Evolutionary conservation across 2,113 vertebrate genomes (phyloP).

Genomic region (Phaetusa simplex): DNA sequence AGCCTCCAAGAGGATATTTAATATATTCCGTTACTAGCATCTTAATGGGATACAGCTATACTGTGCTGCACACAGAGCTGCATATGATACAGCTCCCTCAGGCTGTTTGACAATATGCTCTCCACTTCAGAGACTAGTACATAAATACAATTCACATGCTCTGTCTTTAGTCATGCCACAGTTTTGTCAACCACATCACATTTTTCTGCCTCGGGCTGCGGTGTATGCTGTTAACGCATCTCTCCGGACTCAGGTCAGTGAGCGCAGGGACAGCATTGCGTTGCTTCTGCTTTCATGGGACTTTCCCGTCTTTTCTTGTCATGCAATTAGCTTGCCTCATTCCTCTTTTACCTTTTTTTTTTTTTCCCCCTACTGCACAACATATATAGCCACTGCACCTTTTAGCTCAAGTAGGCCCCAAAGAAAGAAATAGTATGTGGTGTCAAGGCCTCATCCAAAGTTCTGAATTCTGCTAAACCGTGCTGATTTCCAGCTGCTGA

Average conservation of each 20-base stretch:
- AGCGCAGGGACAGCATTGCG: not conserved
- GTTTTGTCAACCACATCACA: constrained; percentile 62
- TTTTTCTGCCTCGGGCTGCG: constrained; percentile 13
- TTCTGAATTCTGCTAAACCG: not conserved
- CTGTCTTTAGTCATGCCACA: constrained; percentile 62
- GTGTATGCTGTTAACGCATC: constrained; percentile 18
- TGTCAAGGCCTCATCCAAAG: not conserved
- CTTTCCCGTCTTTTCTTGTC: not conserved
- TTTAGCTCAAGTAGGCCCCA: not conserved
- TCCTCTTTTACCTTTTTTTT: not conserved
- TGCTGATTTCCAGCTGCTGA: not conserved
- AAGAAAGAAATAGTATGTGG: not conserved
- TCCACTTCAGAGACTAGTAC: constrained; percentile 46
- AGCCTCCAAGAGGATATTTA: constrained; percentile 37
- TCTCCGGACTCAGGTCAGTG: constrained; percentile 29
- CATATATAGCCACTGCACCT: not conserved
- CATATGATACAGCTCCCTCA: constrained; percentile 41
- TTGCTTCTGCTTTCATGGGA: not conserved
- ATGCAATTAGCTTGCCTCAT: not conserved
- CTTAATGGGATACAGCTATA: constrained; percentile 54
- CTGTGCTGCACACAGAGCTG: not conserved
- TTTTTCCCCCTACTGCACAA: not conserved
- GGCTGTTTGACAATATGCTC: constrained; percentile 43
- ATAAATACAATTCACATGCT: constrained; percentile 59
- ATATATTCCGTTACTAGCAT: constrained; percentile 41